Evolutionary conservation across 2,797 vertebrate genomes (phyloP).

Genomic region (Mormyrops attenuatus): DNA sequence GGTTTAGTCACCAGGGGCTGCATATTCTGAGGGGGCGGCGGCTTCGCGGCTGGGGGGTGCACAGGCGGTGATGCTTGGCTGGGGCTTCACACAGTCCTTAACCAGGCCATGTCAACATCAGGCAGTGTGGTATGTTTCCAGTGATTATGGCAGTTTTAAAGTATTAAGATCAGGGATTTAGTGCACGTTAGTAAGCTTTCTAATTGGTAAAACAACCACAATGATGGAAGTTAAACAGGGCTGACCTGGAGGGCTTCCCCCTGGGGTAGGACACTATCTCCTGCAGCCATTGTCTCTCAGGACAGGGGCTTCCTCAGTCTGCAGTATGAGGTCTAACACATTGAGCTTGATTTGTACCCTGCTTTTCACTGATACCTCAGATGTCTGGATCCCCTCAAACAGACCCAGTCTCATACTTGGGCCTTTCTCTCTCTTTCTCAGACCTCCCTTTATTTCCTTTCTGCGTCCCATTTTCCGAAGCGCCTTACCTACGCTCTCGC

Average conservation of each 20-base stretch:
- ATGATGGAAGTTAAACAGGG: neutral
- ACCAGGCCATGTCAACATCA: neutral
- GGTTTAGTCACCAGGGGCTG: neutral
- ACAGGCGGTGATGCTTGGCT: neutral
- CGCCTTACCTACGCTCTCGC: neutral
- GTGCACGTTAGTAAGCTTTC: neutral
- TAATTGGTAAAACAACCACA: neutral
- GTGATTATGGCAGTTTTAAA: neutral
- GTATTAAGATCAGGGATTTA: neutral
- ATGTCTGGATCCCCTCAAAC: conserved; percentile 28
- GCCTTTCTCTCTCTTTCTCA: conserved; percentile 36
- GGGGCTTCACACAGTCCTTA: neutral
- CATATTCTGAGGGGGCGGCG: neutral
- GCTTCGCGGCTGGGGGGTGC: neutral
- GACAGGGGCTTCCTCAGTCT: conserved; percentile 59
- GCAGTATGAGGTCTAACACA: conserved; percentile 58
- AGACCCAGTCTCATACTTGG: neutral
- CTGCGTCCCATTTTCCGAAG: neutral
- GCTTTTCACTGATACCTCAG: conserved; percentile 56
- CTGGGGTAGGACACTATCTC: conserved; percentile 39
- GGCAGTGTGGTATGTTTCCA: neutral
- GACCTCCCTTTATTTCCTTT: conserved; percentile 35
- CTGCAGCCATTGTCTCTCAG: conserved; percentile 34
- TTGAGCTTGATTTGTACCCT: conserved; percentile 57
- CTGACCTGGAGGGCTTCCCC: conserved; percentile 15